Evolutionary conservation across 2,113 vertebrate genomes (phyloP), one percentile per base, ranked within the genome.

Genomic region (Rhombomys opimus): DNA sequence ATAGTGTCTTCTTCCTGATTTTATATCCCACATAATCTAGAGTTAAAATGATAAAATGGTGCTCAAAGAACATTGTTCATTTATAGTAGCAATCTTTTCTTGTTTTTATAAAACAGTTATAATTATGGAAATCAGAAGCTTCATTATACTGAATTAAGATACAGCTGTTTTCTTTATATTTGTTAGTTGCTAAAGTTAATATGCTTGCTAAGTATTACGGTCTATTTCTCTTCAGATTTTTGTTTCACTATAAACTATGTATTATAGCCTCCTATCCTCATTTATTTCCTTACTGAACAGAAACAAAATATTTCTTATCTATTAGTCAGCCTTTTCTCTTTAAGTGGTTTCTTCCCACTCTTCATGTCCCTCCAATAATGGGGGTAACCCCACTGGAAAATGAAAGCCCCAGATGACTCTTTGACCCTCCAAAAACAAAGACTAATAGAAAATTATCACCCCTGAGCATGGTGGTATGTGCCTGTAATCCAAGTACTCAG

Each of bases 21-120:
- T 91, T 54, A 67, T 57, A 81, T 4, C 11, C 20, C 2, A 50
- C 50, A 57, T 81, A 75, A 23, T 25, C 35, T 68, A 4, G 68
- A 54, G 84, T 59, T 54, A 67, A 90, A 80, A 90, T 32, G 72
- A 90, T 61, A 78, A 0, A 65, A 2, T 61, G 7, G 14, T 91
- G 38, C 10, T 88, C 35, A 65, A 27, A 63, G 50, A 75, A 30
- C 68, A 70, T 5, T 72, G 61, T 35, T 76, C 2, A 95, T 81
- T 91, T 82, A 77, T 7, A 63, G 32, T 25, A 82, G 88, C 27
- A 81, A 46, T 18, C 7, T 92, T 94, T 94, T 30, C 9, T 92
- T 90, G 30, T 92, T 93, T 95, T 91, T 50, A 91, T 70, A n/a
- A 46, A 46, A 81, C 41, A 46, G 41, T n/a, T 81, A 2, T 59